Base-by-base conservation (phyloP, 2,113 vertebrate species). In the Dolichallabes microphthalmus region DNA sequence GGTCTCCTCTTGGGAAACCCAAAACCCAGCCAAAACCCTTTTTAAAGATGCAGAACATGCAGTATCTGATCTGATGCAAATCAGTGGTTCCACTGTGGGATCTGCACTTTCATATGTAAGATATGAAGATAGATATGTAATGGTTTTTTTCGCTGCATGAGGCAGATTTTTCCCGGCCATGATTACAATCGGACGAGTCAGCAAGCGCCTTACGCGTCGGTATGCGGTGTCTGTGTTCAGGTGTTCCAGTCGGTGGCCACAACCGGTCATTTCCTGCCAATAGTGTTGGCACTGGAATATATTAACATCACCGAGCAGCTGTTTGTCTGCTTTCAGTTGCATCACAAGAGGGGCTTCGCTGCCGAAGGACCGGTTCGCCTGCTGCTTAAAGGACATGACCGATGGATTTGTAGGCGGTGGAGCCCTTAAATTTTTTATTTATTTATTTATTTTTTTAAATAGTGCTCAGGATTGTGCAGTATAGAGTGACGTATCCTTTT, bases 141-240 rank as follows among this genome's bases (percentile, higher is more conserved):
- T 1, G 4, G 0, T 30, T 32, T 60, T 61, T 25, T 64, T 64
- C 11, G 2, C 27, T 50, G 20, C 20, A 50, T 50, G 2, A 50
- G 25, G 15, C 20, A 52, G 22, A 6, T 55, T 53, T 76, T 58
- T 22, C 22, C 17, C 30, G n/a, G 15, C n/a, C 14, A 57, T 55
- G 8, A 27, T 15, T 30, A 55, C 8, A 13, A 20, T 77, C n/a
- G 20, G 30, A 58, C 5, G 19, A 35, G 17, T 35, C 30, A 50
- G 45, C 73, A 22, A 35, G 35, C 20, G 17, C 52, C 22, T 17
- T 57, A 78, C 58, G 19, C 10, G 2, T 35, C 17, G 58, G 6
- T 32, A 57, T 77, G 27, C 75, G 57, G 53, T 58, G 27, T 77
- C 74, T 77, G 74, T 57, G 27, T 55, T 57, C n/a, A 76, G 55